These are phyloP conservation scores for Drosophila athabasca DNA, from an alignment of 1,140 invertebrate genomes.

Conservation along the genomic window DNA sequence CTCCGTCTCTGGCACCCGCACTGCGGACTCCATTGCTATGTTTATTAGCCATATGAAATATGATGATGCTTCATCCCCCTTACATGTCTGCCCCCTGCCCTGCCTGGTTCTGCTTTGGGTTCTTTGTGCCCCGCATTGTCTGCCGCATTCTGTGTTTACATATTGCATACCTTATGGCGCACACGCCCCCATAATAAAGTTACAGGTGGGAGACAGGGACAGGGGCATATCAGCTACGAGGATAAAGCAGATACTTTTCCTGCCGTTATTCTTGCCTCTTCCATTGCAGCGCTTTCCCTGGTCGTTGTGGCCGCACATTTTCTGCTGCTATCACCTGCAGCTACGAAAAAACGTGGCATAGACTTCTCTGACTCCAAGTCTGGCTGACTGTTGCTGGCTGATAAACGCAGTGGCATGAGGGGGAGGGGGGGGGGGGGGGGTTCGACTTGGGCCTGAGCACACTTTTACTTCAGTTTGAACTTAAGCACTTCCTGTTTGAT, in stretches of 20 bases:
- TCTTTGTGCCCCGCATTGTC: neutral
- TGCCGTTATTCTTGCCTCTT: neutral
- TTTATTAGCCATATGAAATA: constrained; percentile 80
- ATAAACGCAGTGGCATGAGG: constrained; percentile 22
- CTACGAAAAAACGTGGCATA: neutral
- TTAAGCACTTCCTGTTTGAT: constrained; percentile 82
- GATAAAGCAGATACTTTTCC: too few species aligned
- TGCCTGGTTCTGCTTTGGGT: neutral
- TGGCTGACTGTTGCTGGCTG: constrained; percentile 36
- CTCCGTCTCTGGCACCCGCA: constrained; percentile 5
- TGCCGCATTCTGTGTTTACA: constrained; percentile 63
- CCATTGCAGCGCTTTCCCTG: neutral
- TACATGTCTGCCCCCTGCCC: constrained; percentile 1
- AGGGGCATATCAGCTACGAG: too few species aligned
- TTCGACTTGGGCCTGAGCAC: constrained; percentile 34
- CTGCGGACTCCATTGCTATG: constrained; percentile 53
- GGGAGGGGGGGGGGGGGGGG: too few species aligned
- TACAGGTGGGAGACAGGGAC: constrained; percentile 70
- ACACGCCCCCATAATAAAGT: constrained; percentile 66
- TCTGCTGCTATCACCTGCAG: too few species aligned
- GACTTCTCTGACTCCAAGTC: constrained; percentile 9
- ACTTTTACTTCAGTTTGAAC: constrained; percentile 74
- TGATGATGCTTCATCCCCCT: constrained; percentile 46
- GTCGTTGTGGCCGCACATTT: neutral
- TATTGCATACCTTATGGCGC: constrained; percentile 62